Evolutionary conservation across 2,797 vertebrate genomes (phyloP).

Genomic region (Pyrrhura leucotis): DNA sequence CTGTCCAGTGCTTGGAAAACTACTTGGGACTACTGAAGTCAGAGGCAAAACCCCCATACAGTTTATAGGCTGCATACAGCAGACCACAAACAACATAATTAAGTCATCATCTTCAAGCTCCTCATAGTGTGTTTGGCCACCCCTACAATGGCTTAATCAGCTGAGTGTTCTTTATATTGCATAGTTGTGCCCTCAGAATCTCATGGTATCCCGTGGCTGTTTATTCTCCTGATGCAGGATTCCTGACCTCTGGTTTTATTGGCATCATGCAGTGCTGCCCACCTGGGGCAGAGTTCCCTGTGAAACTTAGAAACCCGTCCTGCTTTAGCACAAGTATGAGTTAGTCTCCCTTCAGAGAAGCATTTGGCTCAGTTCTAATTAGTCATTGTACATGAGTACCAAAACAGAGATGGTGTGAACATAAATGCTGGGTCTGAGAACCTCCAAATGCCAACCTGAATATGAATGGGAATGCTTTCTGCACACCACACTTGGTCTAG

Average conservation of each 20-base stretch:
- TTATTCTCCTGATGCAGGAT: neutral
- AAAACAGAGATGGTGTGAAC: neutral
- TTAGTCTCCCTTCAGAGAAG: neutral
- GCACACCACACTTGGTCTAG: neutral
- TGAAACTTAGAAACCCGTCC: neutral
- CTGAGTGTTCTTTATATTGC: neutral
- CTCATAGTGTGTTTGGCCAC: neutral
- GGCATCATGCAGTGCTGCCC: neutral
- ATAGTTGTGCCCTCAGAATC: neutral
- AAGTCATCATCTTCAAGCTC: neutral
- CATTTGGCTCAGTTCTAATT: neutral
- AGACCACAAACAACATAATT: neutral
- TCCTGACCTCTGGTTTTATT: neutral
- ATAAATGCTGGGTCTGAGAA: neutral
- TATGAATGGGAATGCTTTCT: constrained; percentile 17
- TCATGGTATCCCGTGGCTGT: neutral
- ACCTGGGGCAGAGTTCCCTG: neutral
- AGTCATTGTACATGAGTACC: neutral
- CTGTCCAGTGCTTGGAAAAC: neutral
- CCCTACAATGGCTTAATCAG: neutral
- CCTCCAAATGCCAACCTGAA: neutral
- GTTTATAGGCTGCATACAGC: neutral
- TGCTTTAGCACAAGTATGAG: neutral
- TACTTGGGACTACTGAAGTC: neutral
- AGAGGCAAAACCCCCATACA: neutral